A percentile compares a stretch with the other conserved stretches of the same genome.
Evolutionary conservation across 2,888 invertebrate species (phyloP).

Genomic region (Hypena proboscidalis): DNA sequence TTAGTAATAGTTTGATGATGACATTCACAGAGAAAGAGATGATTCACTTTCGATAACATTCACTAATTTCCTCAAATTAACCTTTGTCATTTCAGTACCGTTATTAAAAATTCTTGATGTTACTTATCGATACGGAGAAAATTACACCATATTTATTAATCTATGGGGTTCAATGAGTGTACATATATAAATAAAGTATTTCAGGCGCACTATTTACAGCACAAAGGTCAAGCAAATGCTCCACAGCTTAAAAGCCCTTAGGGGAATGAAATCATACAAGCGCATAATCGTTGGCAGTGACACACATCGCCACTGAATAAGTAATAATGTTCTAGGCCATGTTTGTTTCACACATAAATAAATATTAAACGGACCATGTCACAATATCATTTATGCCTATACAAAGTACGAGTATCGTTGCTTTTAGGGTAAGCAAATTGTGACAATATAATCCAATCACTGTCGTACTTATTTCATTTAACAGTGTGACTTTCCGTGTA

Average conservation of each 20-base stretch:
- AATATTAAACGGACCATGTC: slow-evolving; percentile 57
- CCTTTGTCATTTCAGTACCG: no score
- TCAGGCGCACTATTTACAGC: slow-evolving; percentile 26
- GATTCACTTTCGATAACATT: background rate
- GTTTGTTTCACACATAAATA: slow-evolving; percentile 65
- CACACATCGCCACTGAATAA: slow-evolving; percentile 68
- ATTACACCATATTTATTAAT: no score
- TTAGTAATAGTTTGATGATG: no score
- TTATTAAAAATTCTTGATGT: no score
- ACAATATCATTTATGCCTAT: slow-evolving; percentile 38
- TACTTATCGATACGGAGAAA: no score
- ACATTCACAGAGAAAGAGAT: background rate
- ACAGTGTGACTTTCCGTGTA: background rate
- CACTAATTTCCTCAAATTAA: background rate
- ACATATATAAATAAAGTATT: slow-evolving; percentile 10
- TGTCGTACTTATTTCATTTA: slow-evolving; percentile 1
- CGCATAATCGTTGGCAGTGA: slow-evolving; percentile 75
- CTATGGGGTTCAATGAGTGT: no score
- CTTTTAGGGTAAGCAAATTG: slow-evolving; percentile 47
- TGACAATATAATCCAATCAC: slow-evolving; percentile 13
- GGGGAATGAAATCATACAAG: slow-evolving; percentile 65
- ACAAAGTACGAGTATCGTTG: slow-evolving; percentile 35
- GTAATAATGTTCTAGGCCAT: slow-evolving; percentile 63
- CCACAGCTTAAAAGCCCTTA: slow-evolving; percentile 54
- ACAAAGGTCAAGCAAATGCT: slow-evolving; percentile 45